Base-by-base conservation (phyloP, 2,888 invertebrate genomes). In the Nomada ruficornis region DNA sequence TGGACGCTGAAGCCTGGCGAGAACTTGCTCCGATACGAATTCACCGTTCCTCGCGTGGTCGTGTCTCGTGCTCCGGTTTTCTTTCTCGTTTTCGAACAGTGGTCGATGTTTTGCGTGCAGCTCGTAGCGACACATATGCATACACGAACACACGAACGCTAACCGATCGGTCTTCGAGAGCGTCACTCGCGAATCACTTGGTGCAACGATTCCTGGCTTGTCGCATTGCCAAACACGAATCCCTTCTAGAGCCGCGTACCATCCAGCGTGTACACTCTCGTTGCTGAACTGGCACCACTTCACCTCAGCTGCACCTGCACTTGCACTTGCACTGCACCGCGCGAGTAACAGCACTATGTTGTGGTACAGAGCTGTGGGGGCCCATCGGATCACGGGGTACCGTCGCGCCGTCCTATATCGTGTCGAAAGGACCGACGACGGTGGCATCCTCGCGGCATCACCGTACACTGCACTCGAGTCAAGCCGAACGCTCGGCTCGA, bases 391-490 rank as follows among this genome's bases (percentile, higher is more conserved):
- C 83, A 84, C 84, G 83, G 74, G 71, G 84, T 85, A 84, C 84
- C 86, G 86, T 83, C 80, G 75, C 81, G 75, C 71, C 80, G 81
- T 70, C 76, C 76, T 76, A 63, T 72, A 60, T 76, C 82, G 82
- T 67, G 76, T 68, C 75, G 73, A 76, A 82, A 82, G 76, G 76
- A 83, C 71, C 81, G 73, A 83, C 76, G 78, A 82, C 82, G 84
- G 77, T 76, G 80, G 85, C 89, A 84, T 87, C 84, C 78, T 86
- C 86, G 86, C 86, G 80, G 85, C 88, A 88, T 86, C 88, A 80
- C 88, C 84, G 84, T 82, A 52, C 68, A 76, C 84, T 83, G 76
- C 82, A 77, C 88, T 81, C 85, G 83, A 85, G 79, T 85, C 82
- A 72, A 76, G 76, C 75, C 74, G 77, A 82, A 70, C 74, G 72